Evolutionary conservation across 2,797 vertebrate species (phyloP), one percentile per base, ranked within the genome.

Genomic region (Leptatherina wallacei): DNA sequence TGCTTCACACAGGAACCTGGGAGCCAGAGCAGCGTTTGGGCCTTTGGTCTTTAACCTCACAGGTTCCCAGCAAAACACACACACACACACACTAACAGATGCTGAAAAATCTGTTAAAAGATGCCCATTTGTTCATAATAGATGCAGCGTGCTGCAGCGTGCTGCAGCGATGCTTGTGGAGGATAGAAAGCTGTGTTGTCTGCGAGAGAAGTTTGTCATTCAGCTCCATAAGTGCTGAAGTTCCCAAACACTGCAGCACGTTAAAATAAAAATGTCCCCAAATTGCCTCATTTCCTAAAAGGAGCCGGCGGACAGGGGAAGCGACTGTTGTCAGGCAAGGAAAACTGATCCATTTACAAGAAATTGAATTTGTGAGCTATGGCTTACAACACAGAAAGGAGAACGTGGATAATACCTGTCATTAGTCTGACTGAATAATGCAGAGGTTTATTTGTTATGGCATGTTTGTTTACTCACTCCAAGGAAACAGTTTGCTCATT

Each of bases 271-370:
- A 87, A 81, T 77, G 61, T 32, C 67, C 24, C 58, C 61, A 82
- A 87, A 87, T 81, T 69, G 75, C 35, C 58, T 87, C 12, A 86
- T 88, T 86, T 88, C 78, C 86, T 77, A 78, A 85, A 27, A 90
- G 60, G 14, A 83, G 83, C 78, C 56, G 13, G 52, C 71, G 78
- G 14, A 88, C 84, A 85, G 58, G 35, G 24, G 71, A 62, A 73
- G 62, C 40, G 59, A 52, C 61, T 86, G 77, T 81, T 85, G 71
- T 81, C 71, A 49, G 47, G 35, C 56, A 20, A 27, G 56, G 49
- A 49, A 57, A 84, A 75, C 57, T 2, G 36, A 69, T 69, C 75
- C 13, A 84, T 77, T 88, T 56, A 40, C 44, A 32, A 72, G 51
- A 87, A 88, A 90, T 78, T 33, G 7, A 73, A 90, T 91, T 88